Conservation (phyloP, 2,888 invertebrate species). For the Galeopsomyia nigrocyanea region DNA sequence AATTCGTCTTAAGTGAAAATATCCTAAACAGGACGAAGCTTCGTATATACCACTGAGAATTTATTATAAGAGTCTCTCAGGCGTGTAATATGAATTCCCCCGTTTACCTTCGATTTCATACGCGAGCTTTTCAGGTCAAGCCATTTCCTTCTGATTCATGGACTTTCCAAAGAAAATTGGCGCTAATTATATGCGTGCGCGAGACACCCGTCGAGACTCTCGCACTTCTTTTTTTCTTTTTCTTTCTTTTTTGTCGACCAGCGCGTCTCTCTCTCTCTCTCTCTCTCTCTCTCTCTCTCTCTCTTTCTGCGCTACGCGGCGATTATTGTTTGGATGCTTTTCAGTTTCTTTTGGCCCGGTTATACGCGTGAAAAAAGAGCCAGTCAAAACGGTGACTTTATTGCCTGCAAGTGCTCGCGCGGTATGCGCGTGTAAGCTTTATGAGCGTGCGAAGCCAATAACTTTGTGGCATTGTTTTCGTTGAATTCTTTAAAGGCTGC, state of each 20-base stretch:
- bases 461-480: neutral
- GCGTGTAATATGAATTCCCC: conserved; percentile 39
- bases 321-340: conserved; percentile 22
- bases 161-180: conserved; percentile 46
- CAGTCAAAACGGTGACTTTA: conserved; percentile 26
- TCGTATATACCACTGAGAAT: no score
- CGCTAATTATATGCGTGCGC: conserved; percentile 33
- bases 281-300: neutral
- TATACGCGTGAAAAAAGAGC: neutral
- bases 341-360: conserved; percentile 15
- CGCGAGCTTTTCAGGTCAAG: conserved; percentile 42
- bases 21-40: no score
- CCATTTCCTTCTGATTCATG: conserved; percentile 30
- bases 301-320: neutral
- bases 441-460: neutral
- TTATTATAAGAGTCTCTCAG: conserved; percentile 10
- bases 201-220: neutral
- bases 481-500: no score
- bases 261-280: neutral
- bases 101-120: conserved; percentile 47
- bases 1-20: neutral
- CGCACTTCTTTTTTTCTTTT: conserved; percentile 3
- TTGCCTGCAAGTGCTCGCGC: neutral
- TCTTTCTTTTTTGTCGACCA: neutral
- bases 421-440: neutral